These are phyloP conservation scores for Zoanthus sansibaricus DNA, from an alignment of 92 coral and sea anemone genomes.

Conservation along the genomic window DNA sequence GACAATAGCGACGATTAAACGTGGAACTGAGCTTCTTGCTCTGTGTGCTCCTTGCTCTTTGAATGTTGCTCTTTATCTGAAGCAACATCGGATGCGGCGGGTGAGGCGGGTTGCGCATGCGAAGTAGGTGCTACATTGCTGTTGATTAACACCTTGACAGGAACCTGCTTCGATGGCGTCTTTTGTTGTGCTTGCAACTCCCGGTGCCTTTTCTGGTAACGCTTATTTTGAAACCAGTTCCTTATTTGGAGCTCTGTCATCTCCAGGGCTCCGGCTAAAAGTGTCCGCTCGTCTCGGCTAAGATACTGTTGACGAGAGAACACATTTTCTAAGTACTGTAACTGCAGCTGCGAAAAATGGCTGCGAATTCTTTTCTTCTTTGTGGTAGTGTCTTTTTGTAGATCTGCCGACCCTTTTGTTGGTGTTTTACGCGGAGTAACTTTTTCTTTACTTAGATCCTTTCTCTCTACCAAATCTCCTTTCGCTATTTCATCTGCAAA, in stretches of 20 bases:
- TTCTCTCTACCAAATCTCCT: neutral
- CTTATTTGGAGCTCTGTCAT: slow-evolving; percentile 93
- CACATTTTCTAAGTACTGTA: slow-evolving; percentile 82
- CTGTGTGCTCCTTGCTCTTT: neutral
- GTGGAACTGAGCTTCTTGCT: slow-evolving; percentile 3
- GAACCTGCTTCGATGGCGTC: slow-evolving; percentile 68
- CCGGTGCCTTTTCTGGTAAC: slow-evolving; percentile 86
- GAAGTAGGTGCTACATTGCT: slow-evolving; percentile 5
- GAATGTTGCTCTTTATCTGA: neutral
- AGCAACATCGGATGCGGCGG: slow-evolving; percentile 4
- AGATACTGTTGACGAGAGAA: slow-evolving; percentile 91
- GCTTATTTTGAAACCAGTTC: slow-evolving; percentile 89
- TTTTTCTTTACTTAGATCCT: neutral
- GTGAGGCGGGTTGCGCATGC: slow-evolving; percentile 8
- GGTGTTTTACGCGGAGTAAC: slow-evolving; percentile 21
- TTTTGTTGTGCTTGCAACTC: slow-evolving; percentile 63
- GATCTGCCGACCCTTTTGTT: neutral
- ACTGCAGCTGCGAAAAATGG: slow-evolving; percentile 87
- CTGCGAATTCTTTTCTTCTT: slow-evolving; percentile 83
- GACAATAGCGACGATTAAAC: neutral
- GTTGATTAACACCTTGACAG: slow-evolving; percentile 79
- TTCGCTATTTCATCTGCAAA: neutral
- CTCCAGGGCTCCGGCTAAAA: slow-evolving; percentile 84
- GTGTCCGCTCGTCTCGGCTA: slow-evolving; percentile 88
- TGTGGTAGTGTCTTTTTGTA: slow-evolving; percentile 13